A percentile compares a stretch with the other conserved stretches of the same genome.
Conservation (phyloP, 2,113 vertebrate genomes). For the Cyanistes caeruleus region DNA sequence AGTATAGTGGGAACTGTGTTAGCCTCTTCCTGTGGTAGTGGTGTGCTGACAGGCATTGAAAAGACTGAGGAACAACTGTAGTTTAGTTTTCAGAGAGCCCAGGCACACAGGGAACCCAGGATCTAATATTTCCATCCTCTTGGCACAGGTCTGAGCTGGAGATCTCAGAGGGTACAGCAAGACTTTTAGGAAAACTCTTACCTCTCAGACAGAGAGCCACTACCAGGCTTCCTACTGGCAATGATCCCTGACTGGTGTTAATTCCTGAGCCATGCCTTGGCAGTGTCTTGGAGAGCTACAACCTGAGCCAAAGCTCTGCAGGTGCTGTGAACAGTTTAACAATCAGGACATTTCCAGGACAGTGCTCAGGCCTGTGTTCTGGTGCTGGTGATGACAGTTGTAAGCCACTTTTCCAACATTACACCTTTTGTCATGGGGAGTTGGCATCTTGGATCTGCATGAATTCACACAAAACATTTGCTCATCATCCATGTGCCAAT, state of each 20-base stretch:
- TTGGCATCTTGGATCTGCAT: neutral
- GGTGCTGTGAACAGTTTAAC: neutral
- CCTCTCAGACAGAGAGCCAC: neutral
- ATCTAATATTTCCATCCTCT: neutral
- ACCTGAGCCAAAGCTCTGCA: neutral
- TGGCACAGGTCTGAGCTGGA: neutral
- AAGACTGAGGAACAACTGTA: neutral
- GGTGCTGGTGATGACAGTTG: neutral
- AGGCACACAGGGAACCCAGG: neutral
- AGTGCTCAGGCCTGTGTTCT: neutral
- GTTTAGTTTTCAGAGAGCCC: neutral
- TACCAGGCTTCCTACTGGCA: neutral
- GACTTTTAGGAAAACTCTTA: neutral
- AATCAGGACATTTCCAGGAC: neutral
- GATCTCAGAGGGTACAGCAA: neutral
- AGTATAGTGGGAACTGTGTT: neutral
- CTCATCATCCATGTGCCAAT: neutral
- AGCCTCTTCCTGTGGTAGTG: neutral
- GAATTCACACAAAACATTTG: neutral
- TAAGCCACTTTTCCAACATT: neutral
- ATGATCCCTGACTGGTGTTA: neutral
- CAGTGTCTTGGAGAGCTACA: neutral
- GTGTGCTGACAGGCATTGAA: neutral
- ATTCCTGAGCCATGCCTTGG: neutral
- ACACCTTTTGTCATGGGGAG: neutral